Evolutionary conservation across 2,888 invertebrate species (phyloP), one percentile per base, ranked within the genome.

Genomic region (Drosophila longiperda): DNA sequence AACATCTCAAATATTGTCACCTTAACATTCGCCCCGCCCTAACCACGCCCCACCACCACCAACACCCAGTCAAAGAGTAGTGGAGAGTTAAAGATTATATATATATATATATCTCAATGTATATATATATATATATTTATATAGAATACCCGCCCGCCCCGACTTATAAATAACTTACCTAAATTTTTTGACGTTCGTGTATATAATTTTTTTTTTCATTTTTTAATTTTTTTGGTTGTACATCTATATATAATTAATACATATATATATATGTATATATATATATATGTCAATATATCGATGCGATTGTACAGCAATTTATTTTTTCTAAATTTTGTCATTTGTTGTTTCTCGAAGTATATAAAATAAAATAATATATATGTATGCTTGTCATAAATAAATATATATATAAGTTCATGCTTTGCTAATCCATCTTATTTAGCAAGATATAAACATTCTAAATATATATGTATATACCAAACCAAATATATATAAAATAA

Each of bases 151-250:
- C 17, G 9, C 36, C 32, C 29, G 17, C 12, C n/a, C 29, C 23
- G 26, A 57, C 57, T 38, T 32, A 23, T 29, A 55, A 29, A 78
- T 74, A 73, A 54, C 48, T 69, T 66, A 65, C 70, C 73, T n/a
- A 72, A 85, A 76, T 78, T 57, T 81, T 82, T 87, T 91, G 92
- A 92, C 92, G 92, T 92, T 87, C 90, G 90, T 92, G 92, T 91
- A 92, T 92, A 92, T 92, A 92, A 92, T 92, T 92, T 92, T 92
- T 92, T 92, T 92, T 89, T 90, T 90, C 38, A 38, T 38, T 55
- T 82, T 90, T 83, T 74, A 80, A 80, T 68, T 73, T 50, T 75
- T 54, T 78, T 73, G 64, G 66, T 70, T 82, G 70, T 40, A 64
- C 34, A 62, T 64, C 42, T 60, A 64, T 53, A 65, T 55, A 66